Percentiles rank a stretch among this genome's conserved stretches.
These are phyloP conservation scores for Eubasilissa regina DNA, from an alignment of 1,140 invertebrate genomes.

Conservation along the genomic window DNA sequence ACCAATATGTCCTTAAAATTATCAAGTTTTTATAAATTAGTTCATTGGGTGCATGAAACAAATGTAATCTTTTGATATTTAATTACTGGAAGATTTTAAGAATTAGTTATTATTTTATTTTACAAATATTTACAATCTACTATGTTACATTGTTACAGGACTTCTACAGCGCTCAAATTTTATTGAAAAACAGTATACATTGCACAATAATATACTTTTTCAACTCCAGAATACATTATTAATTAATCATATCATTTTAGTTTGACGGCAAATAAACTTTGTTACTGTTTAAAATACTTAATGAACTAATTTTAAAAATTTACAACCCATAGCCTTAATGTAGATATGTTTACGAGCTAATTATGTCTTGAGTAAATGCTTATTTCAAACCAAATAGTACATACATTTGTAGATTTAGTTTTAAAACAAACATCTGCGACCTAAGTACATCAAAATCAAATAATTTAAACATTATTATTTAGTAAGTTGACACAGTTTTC, in stretches of 20 bases:
- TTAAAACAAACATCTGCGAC: conserved; percentile 45
- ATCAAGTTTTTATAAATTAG: conserved; percentile 1
- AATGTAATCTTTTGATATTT: background rate
- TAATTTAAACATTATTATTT: conserved; percentile 29
- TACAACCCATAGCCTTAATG: conserved; percentile 57
- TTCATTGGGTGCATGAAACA: conserved; percentile 11
- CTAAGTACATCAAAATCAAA: conserved; percentile 31
- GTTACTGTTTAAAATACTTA: conserved; percentile 48
- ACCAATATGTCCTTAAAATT: too few species aligned
- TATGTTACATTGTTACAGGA: conserved; percentile 9
- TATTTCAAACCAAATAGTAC: conserved; percentile 60
- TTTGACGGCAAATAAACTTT: too few species aligned
- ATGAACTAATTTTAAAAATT: conserved; percentile 50
- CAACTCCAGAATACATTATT: background rate
- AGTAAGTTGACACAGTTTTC: conserved; percentile 21
- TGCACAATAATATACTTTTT: conserved; percentile 5
- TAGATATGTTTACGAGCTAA: conserved; percentile 57
- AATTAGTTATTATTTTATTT: conserved; percentile 9
- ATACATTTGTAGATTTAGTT: conserved; percentile 58
- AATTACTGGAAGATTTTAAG: background rate
- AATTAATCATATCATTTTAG: background rate
- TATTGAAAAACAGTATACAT: background rate
- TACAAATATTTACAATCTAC: background rate
- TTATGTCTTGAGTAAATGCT: conserved; percentile 57
- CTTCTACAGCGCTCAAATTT: conserved; percentile 12